Evolutionary conservation across 2,113 vertebrate species (phyloP), one percentile per base, ranked within the genome.

Genomic region (Mormoops blainvillei): DNA sequence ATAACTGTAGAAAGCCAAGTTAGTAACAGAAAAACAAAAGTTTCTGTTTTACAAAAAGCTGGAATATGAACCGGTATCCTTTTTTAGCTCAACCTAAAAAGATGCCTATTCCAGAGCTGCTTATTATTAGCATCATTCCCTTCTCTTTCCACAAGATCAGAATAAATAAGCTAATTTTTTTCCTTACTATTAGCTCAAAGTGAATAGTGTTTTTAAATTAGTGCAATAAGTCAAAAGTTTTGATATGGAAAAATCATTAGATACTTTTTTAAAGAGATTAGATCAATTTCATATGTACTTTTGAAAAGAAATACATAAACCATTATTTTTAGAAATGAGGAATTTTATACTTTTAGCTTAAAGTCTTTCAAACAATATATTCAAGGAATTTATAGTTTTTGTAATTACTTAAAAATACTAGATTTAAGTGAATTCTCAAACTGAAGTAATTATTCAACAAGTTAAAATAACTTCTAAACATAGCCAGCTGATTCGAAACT

Each of bases 101-200:
- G 61, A 41, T 18, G 74, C 12, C n/a, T 86, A 56, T 61, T 94
- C 36, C 26, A 89, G 36, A 94, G 8, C 0, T 28, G 12, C 19
- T 94, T 78, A 50, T 45, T 89, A 68, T 70, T 50, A 94, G 5
- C 63, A 85, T 54, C 24, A 88, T 14, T 70, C 67, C 22, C 48
- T 67, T 70, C 86, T 80, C 58, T 52, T 87, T 83, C 31, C 28
- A 87, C 4, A 71, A 41, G 11, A 14, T 83, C 36, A 81, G 24
- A 52, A 89, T 19, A 82, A 89, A 92, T 48, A 77, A n/a, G 20
- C 43, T 95, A 80, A 74, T 41, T 65, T 94, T 63, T 96, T 61
- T 85, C 24, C 38, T 71, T 92, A 94, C 33, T 76, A 70, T 87
- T 78, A 71, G 68, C 48, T 88, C 52, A 84, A 88, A 63, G 19